These are phyloP conservation scores for Phodopus roborovskii DNA, from an alignment of 2,113 vertebrate genomes.

Conservation along the genomic window DNA sequence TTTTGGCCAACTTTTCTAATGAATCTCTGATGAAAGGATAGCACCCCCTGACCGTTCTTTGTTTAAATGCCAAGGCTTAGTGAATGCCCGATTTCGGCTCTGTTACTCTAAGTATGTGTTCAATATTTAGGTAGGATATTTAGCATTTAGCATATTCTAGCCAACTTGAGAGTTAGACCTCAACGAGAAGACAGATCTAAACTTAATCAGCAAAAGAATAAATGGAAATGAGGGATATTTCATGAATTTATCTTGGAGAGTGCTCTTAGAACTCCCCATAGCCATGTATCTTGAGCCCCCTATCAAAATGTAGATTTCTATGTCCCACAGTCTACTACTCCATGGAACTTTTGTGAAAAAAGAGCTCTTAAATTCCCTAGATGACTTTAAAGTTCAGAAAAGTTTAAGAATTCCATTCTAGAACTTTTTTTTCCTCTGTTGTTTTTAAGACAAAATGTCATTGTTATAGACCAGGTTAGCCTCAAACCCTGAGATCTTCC, in stretches of 20 bases:
- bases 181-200: background rate
- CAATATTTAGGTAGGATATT: background rate
- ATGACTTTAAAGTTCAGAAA: background rate
- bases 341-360: background rate
- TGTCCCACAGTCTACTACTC: accelerated
- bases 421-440: background rate
- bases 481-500: background rate
- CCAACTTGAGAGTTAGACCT: background rate
- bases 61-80: slow-evolving; percentile 56
- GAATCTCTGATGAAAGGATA: background rate
- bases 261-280: background rate
- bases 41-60: slow-evolving; percentile 37
- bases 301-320: background rate
- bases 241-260: background rate
- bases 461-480: background rate
- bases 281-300: background rate
- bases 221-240: background rate
- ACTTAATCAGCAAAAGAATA: background rate
- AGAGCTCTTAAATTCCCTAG: background rate
- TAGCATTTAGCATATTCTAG: background rate
- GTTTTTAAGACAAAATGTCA: background rate
- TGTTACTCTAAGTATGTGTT: background rate
- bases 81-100: slow-evolving; percentile 61
- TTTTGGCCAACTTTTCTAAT: slow-evolving; percentile 34
- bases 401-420: slow-evolving; percentile 18